Percentiles rank a stretch among this genome's conserved stretches.
Conservation (phyloP, 2,888 invertebrate genomes). For the Drosophila mimetica region DNA sequence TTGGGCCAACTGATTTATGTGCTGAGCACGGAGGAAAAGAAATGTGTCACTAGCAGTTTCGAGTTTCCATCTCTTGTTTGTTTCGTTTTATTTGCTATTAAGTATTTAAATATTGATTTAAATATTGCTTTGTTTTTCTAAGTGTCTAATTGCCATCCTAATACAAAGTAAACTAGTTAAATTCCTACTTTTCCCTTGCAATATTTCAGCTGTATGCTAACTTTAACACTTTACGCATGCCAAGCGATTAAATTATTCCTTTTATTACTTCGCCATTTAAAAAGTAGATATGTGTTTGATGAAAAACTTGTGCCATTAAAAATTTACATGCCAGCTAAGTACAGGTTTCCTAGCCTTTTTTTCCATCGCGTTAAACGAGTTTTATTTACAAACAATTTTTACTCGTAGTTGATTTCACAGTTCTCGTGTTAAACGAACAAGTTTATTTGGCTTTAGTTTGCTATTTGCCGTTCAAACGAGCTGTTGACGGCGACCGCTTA, state of each 20-base stretch:
- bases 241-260: constrained; percentile 40
- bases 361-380: constrained; percentile 60
- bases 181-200: constrained; percentile 21
- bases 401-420: constrained; percentile 58
- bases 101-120: background rate
- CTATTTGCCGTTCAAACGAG: constrained; percentile 23
- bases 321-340: constrained; percentile 63
- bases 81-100: background rate
- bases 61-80: background rate
- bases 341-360: constrained; percentile 38
- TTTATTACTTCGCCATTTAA: constrained; percentile 42
- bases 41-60: background rate
- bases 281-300: constrained; percentile 32
- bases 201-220: constrained; percentile 13
- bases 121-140: background rate
- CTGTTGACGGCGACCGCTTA: constrained; percentile 46
- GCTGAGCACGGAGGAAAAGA: constrained; percentile 3
- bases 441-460: constrained; percentile 55
- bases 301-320: constrained; percentile 77
- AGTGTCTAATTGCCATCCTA: background rate
- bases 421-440: constrained; percentile 75
- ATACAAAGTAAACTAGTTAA: background rate
- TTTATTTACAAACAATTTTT: constrained; percentile 74
- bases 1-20: constrained; percentile 67
- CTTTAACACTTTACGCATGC: constrained; percentile 12